Evolutionary conservation across 1,140 invertebrate species (phyloP), one percentile per base, ranked within the genome.

Genomic region (Pseudobourletiella spinata): DNA sequence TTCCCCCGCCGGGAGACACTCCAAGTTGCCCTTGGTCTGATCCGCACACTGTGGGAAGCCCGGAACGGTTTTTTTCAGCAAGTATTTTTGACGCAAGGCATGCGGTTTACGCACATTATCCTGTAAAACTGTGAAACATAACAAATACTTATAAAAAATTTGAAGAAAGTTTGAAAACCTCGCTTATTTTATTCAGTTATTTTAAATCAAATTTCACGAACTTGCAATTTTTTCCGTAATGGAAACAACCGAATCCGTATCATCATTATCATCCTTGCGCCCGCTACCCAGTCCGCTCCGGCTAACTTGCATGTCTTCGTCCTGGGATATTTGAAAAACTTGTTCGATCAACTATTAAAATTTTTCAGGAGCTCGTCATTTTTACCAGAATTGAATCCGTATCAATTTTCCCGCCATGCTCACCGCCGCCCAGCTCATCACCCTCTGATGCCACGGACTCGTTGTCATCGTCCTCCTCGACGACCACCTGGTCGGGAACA

Each of bases 1-100:
- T 29, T 66, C 44, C 32, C 59, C 67, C 3, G 67, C 61, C 18
- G 63, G 67, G 6, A 69, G 32, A 42, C 67, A 69, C n/a, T 63
- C 51, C 2, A 39, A 39, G 15, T 42, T 29, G 14, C 43, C 46
- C 20, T 43, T 26, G 1, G 46, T 20, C 26, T 26, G 51, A 16
- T 64, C 57, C 3, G 54, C 28, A 59, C 67, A 68, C n/a, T 57
- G 39, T 16, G 60, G 56, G 52, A 39, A 46, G 18, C 60, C 64
- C 30, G 30, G 42, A 39, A 62, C 43, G 20, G 56, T 2, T 57
- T 32, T 35, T 16, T 26, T 14, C 16, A 26, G 32, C 15, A 66
- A 46, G 30, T 63, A 63, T 26, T 43, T 55, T 42, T 63, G 55
- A 6, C 55, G 43, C 20, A 63, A 44, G 16, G 55, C 26, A 30